Percentiles rank a stretch among this genome's conserved stretches.
Evolutionary conservation across 2,888 invertebrate genomes (phyloP).

Genomic region (Napeogenes inachia): DNA sequence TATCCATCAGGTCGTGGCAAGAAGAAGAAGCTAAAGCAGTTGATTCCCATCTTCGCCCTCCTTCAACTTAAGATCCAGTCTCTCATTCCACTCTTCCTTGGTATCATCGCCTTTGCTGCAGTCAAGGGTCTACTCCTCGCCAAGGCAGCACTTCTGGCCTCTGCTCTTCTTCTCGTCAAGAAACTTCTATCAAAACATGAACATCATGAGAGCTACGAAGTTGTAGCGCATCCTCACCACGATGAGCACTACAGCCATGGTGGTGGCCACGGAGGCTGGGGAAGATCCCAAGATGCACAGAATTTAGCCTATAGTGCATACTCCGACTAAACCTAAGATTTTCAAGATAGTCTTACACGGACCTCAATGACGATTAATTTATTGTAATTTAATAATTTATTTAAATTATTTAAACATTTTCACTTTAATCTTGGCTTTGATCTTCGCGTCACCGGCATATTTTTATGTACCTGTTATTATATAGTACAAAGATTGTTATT

Average conservation of each 20-base stretch:
- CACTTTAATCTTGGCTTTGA: constrained; percentile 27
- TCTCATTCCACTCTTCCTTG: constrained; percentile 86
- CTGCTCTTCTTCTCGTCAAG: constrained; percentile 80
- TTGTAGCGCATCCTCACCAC: constrained; percentile 83
- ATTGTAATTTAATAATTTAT: constrained; percentile 68
- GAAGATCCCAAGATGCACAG: constrained; percentile 81
- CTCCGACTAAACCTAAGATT: constrained; percentile 64
- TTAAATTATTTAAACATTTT: constrained; percentile 45
- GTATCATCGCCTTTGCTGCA: constrained; percentile 84
- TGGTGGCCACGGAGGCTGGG: constrained; percentile 79
- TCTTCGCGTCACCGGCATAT: constrained; percentile 32
- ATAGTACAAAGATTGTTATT: constrained; percentile 57
- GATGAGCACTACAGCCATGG: constrained; percentile 77
- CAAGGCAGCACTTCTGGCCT: constrained; percentile 88
- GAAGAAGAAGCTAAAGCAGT: constrained; percentile 87
- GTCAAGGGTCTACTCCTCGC: constrained; percentile 90
- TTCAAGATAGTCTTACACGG: constrained; percentile 54
- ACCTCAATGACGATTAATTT: constrained; percentile 66
- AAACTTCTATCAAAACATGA: constrained; percentile 84
- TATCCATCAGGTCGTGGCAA: constrained; percentile 82
- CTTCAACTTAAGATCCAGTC: constrained; percentile 88
- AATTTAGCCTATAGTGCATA: constrained; percentile 85
- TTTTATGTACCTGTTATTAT: constrained; percentile 33
- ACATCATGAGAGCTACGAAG: constrained; percentile 84
- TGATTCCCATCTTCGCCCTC: constrained; percentile 85